Evolutionary conservation across 2,888 invertebrate genomes (phyloP), one percentile per base, ranked within the genome.

Genomic region (Macrostomum cliftonense): DNA sequence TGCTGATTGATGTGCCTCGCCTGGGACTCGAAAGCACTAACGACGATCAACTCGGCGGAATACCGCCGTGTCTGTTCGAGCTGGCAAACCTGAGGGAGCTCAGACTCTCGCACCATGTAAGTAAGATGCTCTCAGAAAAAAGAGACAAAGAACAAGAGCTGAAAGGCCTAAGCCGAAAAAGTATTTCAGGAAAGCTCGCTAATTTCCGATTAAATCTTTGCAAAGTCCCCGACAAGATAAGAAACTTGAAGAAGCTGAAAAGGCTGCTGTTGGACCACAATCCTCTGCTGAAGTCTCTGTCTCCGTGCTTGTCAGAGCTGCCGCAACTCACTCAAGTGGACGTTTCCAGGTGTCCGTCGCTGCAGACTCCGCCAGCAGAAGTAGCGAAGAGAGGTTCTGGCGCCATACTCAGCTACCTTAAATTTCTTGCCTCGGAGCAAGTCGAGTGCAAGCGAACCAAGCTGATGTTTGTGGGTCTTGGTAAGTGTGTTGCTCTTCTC

Each of bases 391-490:
- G 40, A 9, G 40, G 40, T 9, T 40, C 20, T 2, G 9, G 17
- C 16, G 40, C 40, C 9, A 40, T 40, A 9, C 16, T 40, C 20
- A 17, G 17, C 20, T 40, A 40, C 20, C 40, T 40, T 9, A 40
- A 40, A 40, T 40, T 40, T 40, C 40, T 40, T 9, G 20, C 16
- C 9, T 40, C 40, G 5, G 28, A 28, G 5, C 28, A 28, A 28
- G 45, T 37, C 9, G 39, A n/a, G 14, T 45, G 45, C 37, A 17
- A 37, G n/a, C 2, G 45, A 45, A 45, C 45, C 2, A 51, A 56
- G 43, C 46, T 56, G 5, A 56, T 56, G 56, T 37, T 56, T n/a
- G 56, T 57, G 37, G 56, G 56, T 21, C 49, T 57, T 17, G 28
- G 28, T 28, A 28, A 28, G 28, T 28, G 4, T n/a, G n/a, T n/a